Evolutionary conservation across 2,113 vertebrate genomes (phyloP).

Genomic region (Actenoides lindsayi): DNA sequence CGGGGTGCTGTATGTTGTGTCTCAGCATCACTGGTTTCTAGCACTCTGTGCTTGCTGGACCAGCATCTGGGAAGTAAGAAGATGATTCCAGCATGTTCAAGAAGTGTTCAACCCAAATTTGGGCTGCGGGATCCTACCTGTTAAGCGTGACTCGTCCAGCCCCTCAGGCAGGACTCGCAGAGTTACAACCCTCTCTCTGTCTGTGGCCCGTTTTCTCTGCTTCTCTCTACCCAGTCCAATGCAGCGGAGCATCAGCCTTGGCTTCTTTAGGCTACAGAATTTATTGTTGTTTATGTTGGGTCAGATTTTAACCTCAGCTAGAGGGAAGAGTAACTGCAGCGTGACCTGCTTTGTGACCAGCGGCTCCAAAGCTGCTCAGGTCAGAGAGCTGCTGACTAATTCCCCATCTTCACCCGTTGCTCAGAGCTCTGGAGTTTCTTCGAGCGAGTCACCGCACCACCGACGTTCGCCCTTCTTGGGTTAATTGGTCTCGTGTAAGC

Average conservation of each 20-base stretch:
- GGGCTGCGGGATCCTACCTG: background rate
- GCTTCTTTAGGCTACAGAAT: conserved; percentile 19
- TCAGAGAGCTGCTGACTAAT: conserved; percentile 56
- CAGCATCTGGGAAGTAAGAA: background rate
- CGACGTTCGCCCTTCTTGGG: background rate
- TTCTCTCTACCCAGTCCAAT: background rate
- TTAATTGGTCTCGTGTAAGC: conserved; percentile 44
- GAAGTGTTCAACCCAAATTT: background rate
- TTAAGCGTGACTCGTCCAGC: background rate
- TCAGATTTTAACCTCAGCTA: conserved; percentile 13
- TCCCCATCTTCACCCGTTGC: conserved; percentile 24
- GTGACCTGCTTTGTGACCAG: conserved; percentile 36
- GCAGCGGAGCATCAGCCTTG: background rate
- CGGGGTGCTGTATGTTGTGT: background rate
- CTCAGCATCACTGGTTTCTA: background rate
- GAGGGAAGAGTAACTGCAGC: background rate
- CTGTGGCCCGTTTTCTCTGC: background rate
- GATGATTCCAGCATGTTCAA: fast-evolving
- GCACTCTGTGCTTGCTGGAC: background rate
- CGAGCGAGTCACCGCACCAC: background rate
- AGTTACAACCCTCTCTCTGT: background rate
- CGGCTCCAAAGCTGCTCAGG: background rate
- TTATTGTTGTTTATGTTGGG: conserved; percentile 43
- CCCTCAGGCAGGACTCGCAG: background rate
- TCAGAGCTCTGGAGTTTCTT: conserved; percentile 24